Conservation (phyloP, 2,888 invertebrate genomes). For the Lasioglossum malachurum region DNA sequence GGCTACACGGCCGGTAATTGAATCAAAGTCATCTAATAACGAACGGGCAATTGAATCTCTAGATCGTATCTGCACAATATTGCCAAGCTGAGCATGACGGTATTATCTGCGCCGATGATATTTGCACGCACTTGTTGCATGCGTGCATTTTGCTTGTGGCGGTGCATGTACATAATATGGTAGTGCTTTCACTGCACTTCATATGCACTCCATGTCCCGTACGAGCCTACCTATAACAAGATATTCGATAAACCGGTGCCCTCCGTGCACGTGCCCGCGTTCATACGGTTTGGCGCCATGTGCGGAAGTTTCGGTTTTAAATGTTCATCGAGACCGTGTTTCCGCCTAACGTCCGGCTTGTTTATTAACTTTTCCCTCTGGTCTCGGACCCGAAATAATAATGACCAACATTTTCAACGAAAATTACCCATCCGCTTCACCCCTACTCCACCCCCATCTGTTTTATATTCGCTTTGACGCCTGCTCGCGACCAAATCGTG, state of each 20-base stretch:
- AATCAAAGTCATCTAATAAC: slow-evolving; percentile 75
- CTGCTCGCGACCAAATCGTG: neutral
- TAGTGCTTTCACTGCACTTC: slow-evolving; percentile 83
- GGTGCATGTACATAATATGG: slow-evolving; percentile 79
- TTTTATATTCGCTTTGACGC: neutral
- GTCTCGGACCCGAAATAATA: neutral
- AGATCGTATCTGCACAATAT: slow-evolving; percentile 77
- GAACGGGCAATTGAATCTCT: slow-evolving; percentile 80
- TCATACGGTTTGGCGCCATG: slow-evolving; percentile 73
- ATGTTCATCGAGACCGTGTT: slow-evolving; percentile 74
- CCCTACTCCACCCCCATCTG: neutral
- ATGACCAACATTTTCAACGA: slow-evolving; percentile 2
- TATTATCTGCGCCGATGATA: slow-evolving; percentile 82
- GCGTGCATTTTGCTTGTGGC: slow-evolving; percentile 80
- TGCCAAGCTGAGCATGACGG: slow-evolving; percentile 82
- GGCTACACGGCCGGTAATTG: slow-evolving; percentile 55
- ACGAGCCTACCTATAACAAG: slow-evolving; percentile 82
- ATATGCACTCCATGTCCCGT: slow-evolving; percentile 83
- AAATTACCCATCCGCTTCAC: neutral
- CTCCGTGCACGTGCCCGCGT: slow-evolving; percentile 72
- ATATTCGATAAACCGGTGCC: slow-evolving; percentile 78
- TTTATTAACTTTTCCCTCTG: slow-evolving; percentile 66
- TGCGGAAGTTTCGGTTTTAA: slow-evolving; percentile 76
- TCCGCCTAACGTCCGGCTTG: slow-evolving; percentile 61
- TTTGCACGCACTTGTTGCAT: slow-evolving; percentile 84